Evolutionary conservation across 2,113 vertebrate genomes (phyloP).

Genomic region (Chaetura pelagica): DNA sequence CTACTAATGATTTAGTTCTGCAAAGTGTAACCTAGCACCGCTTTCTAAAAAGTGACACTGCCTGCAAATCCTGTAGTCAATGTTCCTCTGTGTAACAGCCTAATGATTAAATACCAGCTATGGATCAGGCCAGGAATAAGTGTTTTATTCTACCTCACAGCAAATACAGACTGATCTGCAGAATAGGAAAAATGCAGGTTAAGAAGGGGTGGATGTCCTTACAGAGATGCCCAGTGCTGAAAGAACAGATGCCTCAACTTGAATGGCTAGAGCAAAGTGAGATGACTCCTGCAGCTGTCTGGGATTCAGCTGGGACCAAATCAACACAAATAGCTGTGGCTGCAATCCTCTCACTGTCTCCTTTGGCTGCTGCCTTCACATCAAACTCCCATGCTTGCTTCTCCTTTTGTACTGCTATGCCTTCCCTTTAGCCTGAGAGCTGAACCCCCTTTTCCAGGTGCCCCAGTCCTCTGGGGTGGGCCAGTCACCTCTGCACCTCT

Average conservation of each 20-base stretch:
- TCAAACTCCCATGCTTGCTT: background rate
- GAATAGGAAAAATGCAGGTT: background rate
- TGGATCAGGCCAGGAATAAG: background rate
- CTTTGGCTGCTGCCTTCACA: background rate
- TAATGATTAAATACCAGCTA: background rate
- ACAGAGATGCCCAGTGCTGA: background rate
- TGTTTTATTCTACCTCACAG: background rate
- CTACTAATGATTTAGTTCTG: conserved; percentile 37
- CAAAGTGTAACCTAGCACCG: background rate
- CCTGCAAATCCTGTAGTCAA: background rate
- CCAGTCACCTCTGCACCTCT: background rate
- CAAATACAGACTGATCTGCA: background rate
- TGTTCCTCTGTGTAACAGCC: background rate
- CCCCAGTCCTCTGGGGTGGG: background rate
- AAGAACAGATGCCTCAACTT: background rate
- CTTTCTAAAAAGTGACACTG: conserved; percentile 7
- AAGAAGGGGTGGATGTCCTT: background rate
- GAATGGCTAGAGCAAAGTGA: background rate
- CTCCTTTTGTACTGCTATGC: background rate
- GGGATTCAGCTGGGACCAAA: background rate
- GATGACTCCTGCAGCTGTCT: background rate
- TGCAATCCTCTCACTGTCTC: background rate
- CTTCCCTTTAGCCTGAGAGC: background rate
- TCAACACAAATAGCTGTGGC: background rate
- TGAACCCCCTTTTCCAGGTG: background rate